These are phyloP conservation scores for Ceryle rudis DNA, from an alignment of 2,797 vertebrate genomes.

Conservation along the genomic window DNA sequence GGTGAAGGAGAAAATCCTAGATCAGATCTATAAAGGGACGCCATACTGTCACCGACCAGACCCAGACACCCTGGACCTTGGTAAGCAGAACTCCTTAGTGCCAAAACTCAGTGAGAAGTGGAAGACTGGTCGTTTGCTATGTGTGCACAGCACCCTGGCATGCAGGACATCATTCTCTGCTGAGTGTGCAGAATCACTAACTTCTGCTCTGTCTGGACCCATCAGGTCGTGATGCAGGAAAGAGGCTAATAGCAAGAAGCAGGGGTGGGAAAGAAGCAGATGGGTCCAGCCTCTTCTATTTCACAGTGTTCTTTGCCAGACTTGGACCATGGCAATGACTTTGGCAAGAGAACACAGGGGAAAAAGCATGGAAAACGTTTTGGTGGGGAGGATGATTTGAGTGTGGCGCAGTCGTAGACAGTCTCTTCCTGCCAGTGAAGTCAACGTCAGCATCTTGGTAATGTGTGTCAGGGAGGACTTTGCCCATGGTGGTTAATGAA, in stretches of 20 bases:
- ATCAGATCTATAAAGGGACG: slow-evolving; percentile 93
- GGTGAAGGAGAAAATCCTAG: slow-evolving; percentile 97
- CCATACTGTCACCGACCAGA: slow-evolving; percentile 92
- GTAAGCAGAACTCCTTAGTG: slow-evolving; percentile 78
- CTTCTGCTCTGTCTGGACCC: neutral
- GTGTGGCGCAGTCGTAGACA: neutral
- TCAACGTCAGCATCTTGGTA: neutral
- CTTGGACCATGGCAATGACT: neutral
- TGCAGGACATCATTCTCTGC: rapidly evolving
- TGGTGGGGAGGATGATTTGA: neutral
- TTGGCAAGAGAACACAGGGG: neutral
- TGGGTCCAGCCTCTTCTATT: neutral
- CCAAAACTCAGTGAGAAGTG: neutral
- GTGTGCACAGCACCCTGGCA: neutral
- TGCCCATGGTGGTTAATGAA: neutral
- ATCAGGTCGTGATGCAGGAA: neutral
- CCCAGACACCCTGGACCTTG: slow-evolving; percentile 90
- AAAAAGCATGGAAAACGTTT: neutral
- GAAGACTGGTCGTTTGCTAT: neutral
- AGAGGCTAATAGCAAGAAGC: neutral
- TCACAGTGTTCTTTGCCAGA: neutral
- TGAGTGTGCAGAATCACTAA: neutral
- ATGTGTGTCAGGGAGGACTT: neutral
- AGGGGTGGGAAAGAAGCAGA: neutral
- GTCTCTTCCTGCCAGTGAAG: neutral